Base-by-base conservation (phyloP, 1,140 invertebrate species). In the Sminthurides bifidus region DNA sequence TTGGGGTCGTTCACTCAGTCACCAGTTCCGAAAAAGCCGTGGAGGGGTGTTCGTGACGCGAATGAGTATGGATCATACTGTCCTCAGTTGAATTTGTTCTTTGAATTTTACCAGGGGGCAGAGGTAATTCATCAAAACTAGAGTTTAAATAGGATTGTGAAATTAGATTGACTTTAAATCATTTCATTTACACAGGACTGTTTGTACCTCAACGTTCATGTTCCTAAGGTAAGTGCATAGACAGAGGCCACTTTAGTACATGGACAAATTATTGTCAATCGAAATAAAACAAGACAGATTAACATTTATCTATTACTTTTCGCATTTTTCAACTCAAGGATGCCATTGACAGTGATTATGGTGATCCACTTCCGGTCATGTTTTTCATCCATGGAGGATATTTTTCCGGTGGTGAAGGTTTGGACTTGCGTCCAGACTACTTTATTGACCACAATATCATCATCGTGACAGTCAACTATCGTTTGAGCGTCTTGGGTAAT, bases 51-150 rank as follows among this genome's bases (percentile, higher is more conserved):
- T 24, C 23, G 54, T 26, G 60, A 68, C 46, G 61, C 65, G 4
- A 57, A 49, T 15, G 66, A 57, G 31, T 61, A 66, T 29, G 59
- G 54, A n/a, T 53, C 59, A 14, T 40, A 52, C 26, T 68, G 67
- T 58, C 31, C 53, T n/a, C 67, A 68, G 38, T 38, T 59, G n/a
- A 54, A 52, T 24, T 38, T 46, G 14, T 24, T 52, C 4, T 30
- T 58, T 8, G 37, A 43, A n/a, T 14, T 24, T 17, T 23, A 31
- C 12, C 30, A 44, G 37, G 52, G 52, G 3, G 15, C 43, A 40
- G 83, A 85, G 72, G 86, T n/a, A n/a, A 92, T 67, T 92, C 88
- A 66, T 75, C 92, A 8, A 82, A 83, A 66, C 71, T 93, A n/a
- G 12, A 91, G 90, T n/a, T n/a, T n/a, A n/a, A n/a, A n/a, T n/a